Percentiles rank a stretch among this genome's conserved stretches.
Evolutionary conservation across 2,888 invertebrate genomes (phyloP).

Genomic region (Pyrrhia umbra): DNA sequence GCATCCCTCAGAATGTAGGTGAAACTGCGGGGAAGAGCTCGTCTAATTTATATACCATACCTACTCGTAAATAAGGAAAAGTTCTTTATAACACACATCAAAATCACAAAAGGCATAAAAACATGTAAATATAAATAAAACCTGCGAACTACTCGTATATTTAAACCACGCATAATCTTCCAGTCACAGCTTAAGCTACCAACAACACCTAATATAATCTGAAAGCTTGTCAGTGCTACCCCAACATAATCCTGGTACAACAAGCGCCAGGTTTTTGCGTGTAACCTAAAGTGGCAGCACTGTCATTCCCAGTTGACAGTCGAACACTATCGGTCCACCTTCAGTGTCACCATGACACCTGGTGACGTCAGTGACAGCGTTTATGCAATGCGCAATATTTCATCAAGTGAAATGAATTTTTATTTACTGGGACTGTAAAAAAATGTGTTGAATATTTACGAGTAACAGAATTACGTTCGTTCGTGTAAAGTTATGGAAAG

Average conservation of each 20-base stretch:
- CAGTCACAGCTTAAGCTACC: not conserved
- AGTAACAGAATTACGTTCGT: not conserved
- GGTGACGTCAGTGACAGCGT: slow-evolving; percentile 32
- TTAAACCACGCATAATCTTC: not conserved
- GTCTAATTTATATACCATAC: too few species aligned
- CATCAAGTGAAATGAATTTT: slow-evolving; percentile 34
- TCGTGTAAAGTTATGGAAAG: not conserved
- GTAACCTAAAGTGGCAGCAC: slow-evolving; percentile 24
- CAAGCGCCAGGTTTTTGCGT: slow-evolving; percentile 18
- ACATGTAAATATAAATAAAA: not conserved
- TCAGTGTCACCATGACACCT: slow-evolving; percentile 26
- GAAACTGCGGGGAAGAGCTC: too few species aligned
- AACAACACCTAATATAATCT: slow-evolving; percentile 7
- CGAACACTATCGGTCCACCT: slow-evolving; percentile 30
- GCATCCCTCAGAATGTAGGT: too few species aligned
- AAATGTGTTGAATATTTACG: not conserved
- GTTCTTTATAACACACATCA: too few species aligned
- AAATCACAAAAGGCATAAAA: too few species aligned
- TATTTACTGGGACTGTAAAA: slow-evolving; percentile 5
- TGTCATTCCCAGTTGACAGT: slow-evolving; percentile 22
- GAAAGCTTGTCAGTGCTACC: slow-evolving; percentile 10
- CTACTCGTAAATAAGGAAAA: too few species aligned
- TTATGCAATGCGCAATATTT: slow-evolving; percentile 28
- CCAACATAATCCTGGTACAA: not conserved
- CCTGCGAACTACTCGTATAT: not conserved